A percentile compares a stretch with the other conserved stretches of the same genome.
Evolutionary conservation across 2,888 invertebrate genomes (phyloP).

Genomic region (Epirrhoe tristata): DNA sequence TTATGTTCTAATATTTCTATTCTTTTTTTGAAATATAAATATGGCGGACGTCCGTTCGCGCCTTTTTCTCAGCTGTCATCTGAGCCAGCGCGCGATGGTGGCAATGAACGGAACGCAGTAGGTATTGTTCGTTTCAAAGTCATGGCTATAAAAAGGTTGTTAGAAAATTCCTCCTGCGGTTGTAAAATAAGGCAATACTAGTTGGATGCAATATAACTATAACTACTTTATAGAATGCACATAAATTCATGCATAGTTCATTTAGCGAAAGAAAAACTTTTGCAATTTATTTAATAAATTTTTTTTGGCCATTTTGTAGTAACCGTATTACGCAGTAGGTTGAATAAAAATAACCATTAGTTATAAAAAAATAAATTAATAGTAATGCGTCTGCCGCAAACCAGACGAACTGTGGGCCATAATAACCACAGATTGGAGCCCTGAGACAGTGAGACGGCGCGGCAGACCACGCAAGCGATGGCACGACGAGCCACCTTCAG

Average conservation of each 20-base stretch:
- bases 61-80: slow-evolving; percentile 17
- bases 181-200: neutral
- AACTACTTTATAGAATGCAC: neutral
- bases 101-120: slow-evolving; percentile 20
- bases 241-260: neutral
- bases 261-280: neutral
- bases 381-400: too few relatives aligned
- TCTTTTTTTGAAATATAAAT: slow-evolving; percentile 1
- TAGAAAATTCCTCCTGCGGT: neutral
- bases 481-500: too few relatives aligned
- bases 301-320: too few relatives aligned
- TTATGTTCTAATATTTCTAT: slow-evolving; percentile 5
- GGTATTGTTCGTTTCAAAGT: slow-evolving; percentile 36
- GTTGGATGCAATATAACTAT: neutral
- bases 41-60: slow-evolving; percentile 18
- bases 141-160: slow-evolving; percentile 25
- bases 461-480: too few relatives aligned
- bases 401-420: too few relatives aligned
- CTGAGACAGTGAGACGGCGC: too few relatives aligned
- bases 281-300: neutral
- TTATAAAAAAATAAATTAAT: too few relatives aligned
- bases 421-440: too few relatives aligned
- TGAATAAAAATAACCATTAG: too few relatives aligned
- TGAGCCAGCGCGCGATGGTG: slow-evolving; percentile 7
- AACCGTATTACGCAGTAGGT: too few relatives aligned